Evolutionary conservation across 2,797 vertebrate genomes (phyloP), one percentile per base, ranked within the genome.

Genomic region (Knipowitschia caucasica): DNA sequence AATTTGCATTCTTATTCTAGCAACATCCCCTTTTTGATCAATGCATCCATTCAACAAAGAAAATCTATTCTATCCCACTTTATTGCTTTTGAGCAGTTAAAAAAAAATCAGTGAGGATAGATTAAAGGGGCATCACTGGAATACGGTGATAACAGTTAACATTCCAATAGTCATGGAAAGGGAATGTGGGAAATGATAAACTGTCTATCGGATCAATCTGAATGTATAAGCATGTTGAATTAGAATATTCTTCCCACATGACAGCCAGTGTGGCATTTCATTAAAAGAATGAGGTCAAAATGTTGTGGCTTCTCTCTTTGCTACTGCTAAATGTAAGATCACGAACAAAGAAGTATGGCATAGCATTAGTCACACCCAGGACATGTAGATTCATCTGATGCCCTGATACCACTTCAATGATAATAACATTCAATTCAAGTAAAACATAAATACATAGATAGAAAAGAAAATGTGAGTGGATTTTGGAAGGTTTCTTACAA

Each of bases 311-410:
- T 50, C 25, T 20, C 12, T 49, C 9, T 11, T 7, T 44, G 33
- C 36, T 8, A 56, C 18, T 38, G 35, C 29, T 12, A 26, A 56
- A 58, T 53, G 31, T 45, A 39, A 34, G 43, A 43, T 59, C 15
- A 39, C 17, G 52, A 56, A 56, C n/a, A 6, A 9, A 58, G 35
- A 27, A 58, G n/a, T 17, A 14, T 25, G 17, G 51, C n/a, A 60
- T 56, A n/a, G 53, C 38, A 56, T 62, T 61, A 68, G 71, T 67
- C 54, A 44, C 20, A 59, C 35, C 20, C 52, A 45, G 36, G 66
- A 75, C 66, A 50, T 44, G 49, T 62, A 73, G 62, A 79, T 82
- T 77, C 77, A 78, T 86, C 85, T 43, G 75, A 68, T 56, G 56
- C 44, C 56, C 51, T 24, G 7, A 20, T 21, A 39, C 18, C 1